phyloP scores from a whole-genome alignment of 1,140 invertebrate species.

The Scaptomyza hsui region DNA sequence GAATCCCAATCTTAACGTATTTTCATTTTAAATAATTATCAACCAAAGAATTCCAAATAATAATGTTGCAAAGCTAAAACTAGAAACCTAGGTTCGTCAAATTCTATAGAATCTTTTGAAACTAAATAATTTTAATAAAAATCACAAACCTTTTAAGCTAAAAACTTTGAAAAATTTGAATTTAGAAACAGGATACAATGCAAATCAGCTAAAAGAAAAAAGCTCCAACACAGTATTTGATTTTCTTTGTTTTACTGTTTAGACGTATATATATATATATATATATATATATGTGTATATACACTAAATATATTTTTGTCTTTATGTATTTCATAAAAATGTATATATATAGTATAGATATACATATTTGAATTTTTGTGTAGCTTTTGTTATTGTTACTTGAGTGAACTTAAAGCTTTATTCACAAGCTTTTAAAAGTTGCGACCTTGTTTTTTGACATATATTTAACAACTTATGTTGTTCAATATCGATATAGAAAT shows the following conservation, averaged over 20 bases:
- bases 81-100: too few relatives aligned
- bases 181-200: too few relatives aligned
- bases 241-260: background rate
- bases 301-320: background rate
- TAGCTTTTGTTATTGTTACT: slow-evolving; percentile 17
- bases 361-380: background rate
- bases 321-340: background rate
- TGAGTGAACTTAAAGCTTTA: background rate
- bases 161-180: too few relatives aligned
- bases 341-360: background rate
- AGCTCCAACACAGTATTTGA: background rate
- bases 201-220: background rate
- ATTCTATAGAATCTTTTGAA: too few relatives aligned
- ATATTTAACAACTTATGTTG: background rate
- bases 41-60: too few relatives aligned
- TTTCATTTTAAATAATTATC: too few relatives aligned
- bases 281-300: slow-evolving; percentile 11
- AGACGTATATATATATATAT: slow-evolving; percentile 10
- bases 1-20: too few relatives aligned
- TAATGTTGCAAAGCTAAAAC: too few relatives aligned
- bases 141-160: too few relatives aligned
- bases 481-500: background rate
- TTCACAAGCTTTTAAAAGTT: slow-evolving; percentile 1
- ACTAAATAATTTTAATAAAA: too few relatives aligned
- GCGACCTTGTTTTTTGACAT: slow-evolving; percentile 10